Conservation (phyloP, 2,888 invertebrate genomes). For the Spisula subtruncata region DNA sequence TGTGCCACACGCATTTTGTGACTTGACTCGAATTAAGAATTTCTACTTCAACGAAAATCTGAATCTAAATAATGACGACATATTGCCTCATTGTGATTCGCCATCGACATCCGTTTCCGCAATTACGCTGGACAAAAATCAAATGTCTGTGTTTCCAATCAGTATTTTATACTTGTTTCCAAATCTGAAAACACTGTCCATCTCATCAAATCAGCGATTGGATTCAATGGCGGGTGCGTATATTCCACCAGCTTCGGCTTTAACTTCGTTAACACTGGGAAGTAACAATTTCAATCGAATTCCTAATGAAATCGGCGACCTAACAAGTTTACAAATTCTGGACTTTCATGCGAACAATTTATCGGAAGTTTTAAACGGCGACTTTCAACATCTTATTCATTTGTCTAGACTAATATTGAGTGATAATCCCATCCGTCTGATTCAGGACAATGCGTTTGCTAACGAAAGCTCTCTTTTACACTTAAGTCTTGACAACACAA, state of each 20-base stretch:
- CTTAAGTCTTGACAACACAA: conserved; percentile 32
- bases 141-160: conserved; percentile 30
- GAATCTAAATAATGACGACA: conserved; percentile 26
- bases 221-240: conserved; percentile 16
- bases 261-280: conserved; percentile 3
- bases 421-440: conserved; percentile 19
- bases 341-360: conserved; percentile 39
- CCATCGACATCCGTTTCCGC: conserved; percentile 13
- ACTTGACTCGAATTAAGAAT: conserved; percentile 4
- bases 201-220: conserved; percentile 33
- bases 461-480: conserved; percentile 26
- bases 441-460: conserved; percentile 25
- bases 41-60: conserved; percentile 37
- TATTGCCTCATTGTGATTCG: conserved; percentile 27
- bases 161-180: conserved; percentile 36
- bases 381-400: conserved; percentile 33
- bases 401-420: conserved; percentile 26
- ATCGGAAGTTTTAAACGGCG: conserved; percentile 24
- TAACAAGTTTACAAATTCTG: conserved; percentile 28
- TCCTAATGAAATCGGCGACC: conserved; percentile 15
- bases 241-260: not conserved
- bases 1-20: conserved; percentile 21
- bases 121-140: conserved; percentile 26
- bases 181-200: conserved; percentile 10
- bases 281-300: conserved; percentile 28